These are phyloP conservation scores for Mystacides longicornis DNA, from an alignment of 2,888 invertebrate species.

Conservation along the genomic window DNA sequence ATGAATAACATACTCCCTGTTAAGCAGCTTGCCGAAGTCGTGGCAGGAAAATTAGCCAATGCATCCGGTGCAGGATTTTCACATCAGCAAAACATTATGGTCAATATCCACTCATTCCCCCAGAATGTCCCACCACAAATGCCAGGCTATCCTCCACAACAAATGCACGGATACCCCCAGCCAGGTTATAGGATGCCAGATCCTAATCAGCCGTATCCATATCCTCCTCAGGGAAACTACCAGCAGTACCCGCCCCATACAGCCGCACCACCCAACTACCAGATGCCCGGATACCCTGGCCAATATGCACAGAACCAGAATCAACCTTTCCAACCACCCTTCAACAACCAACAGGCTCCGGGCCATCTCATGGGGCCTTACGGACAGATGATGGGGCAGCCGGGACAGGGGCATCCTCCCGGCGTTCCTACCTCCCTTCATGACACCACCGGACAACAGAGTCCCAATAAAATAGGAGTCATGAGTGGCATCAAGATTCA, in stretches of 20 bases:
- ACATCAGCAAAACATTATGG: constrained; percentile 58
- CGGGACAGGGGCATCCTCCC: not conserved
- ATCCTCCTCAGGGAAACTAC: constrained; percentile 28
- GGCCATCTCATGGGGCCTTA: constrained; percentile 7
- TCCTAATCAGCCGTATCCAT: constrained; percentile 32
- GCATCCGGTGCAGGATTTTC: constrained; percentile 39
- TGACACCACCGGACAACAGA: constrained; percentile 13
- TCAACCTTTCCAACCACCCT: not conserved
- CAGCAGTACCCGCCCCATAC: constrained; percentile 6
- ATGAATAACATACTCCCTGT: constrained; percentile 42
- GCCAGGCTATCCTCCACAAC: constrained; percentile 37
- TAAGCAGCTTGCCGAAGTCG: constrained; percentile 41
- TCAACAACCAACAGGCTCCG: not conserved
- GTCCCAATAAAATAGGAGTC: constrained; percentile 8
- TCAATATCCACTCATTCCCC: constrained; percentile 56
- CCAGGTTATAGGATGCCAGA: constrained; percentile 41
- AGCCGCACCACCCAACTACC: not conserved
- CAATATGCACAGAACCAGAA: not conserved
- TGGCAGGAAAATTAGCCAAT: constrained; percentile 38
- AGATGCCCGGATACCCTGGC: not conserved
- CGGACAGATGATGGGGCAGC: not conserved
- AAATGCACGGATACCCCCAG: constrained; percentile 36
- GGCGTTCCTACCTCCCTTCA: constrained; percentile 6
- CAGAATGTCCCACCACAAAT: constrained; percentile 36
- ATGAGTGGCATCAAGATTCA: constrained; percentile 16